Percentiles rank a stretch among this genome's conserved stretches.
Conservation (phyloP, 2,797 vertebrate genomes). For the Esox lucius region DNA sequence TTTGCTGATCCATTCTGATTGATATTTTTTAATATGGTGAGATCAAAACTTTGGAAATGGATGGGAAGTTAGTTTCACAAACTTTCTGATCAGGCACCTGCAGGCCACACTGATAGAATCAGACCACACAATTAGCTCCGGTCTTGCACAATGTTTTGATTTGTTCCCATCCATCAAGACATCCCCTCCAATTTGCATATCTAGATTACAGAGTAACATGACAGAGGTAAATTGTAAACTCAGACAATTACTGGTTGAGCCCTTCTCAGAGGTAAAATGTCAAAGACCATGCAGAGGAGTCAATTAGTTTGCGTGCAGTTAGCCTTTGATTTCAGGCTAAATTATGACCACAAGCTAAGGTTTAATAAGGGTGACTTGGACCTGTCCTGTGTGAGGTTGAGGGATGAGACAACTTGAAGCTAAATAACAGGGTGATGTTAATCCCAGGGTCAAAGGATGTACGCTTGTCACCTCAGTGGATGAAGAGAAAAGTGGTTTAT, state of each 20-base stretch:
- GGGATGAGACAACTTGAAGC: conserved; percentile 33
- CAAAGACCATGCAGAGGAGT: conserved; percentile 45
- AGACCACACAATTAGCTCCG: conserved; percentile 54
- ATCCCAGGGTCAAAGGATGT: conserved; percentile 36
- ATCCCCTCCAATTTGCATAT: conserved; percentile 38
- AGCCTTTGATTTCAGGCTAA: conserved; percentile 67
- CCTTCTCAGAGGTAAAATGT: conserved; percentile 43
- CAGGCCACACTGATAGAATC: conserved; percentile 30
- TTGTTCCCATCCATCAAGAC: conserved; percentile 14
- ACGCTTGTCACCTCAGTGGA: conserved; percentile 32
- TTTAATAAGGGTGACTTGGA: conserved; percentile 56
- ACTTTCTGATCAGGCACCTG: not conserved
- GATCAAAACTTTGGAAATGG: conserved; percentile 10
- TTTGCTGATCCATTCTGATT: not conserved
- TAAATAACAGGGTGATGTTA: conserved; percentile 35
- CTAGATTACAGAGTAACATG: conserved; percentile 47
- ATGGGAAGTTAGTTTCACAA: not conserved
- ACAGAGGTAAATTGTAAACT: conserved; percentile 39
- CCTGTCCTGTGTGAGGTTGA: conserved; percentile 28
- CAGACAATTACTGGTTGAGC: conserved; percentile 42
- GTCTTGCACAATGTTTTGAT: conserved; percentile 8
- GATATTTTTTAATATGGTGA: not conserved
- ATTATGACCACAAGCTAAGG: conserved; percentile 54
- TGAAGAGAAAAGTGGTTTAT: conserved; percentile 35
- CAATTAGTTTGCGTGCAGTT: conserved; percentile 57